Base-by-base conservation (phyloP, 1,140 invertebrate genomes). In the Drosophila prosaltans region DNA sequence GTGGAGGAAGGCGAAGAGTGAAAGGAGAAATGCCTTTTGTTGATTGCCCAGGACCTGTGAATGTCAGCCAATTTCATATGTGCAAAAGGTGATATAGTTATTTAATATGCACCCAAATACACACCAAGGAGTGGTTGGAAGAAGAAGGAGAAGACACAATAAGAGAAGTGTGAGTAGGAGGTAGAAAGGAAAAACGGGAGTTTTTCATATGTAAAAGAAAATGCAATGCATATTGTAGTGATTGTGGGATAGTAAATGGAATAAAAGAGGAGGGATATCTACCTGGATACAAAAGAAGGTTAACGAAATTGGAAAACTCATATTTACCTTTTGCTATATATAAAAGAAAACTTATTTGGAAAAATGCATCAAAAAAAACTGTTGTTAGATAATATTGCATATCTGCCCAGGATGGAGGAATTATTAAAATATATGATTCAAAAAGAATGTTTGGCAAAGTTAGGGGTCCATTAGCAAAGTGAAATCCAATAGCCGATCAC, bases 21-120 rank as follows among this genome's bases (percentile, higher is more conserved):
- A 39, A 0, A 24, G 10, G 48, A 39, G 62, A 24, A 41, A 54
- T 69, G 65, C 65, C 36, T 60, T 76, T 76, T 76, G 72, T 64
- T 76, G 74, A 76, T 76, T 76, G 74, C 72, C 72, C 65, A 43
- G 65, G 10, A 76, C 65, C 81, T 67, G 76, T 68, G 69, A 82
- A 69, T 72, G 75, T 81, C 65, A 63, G 63, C 21, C 77, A 65
- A 71, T 75, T 80, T 68, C 77, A 77, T 75, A 77, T 84, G 72
- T 73, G 69, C 45, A 74, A 74, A 72, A 51, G 65, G 45, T 55
- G 77, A 80, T 73, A 72, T 69, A 64, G 77, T 51, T 78, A 72
- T 83, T 76, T 83, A 80, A 83, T 72, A 80, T 83, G 76, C 76
- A 83, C 45, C 59, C 62, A 24, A 36, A 59, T 40, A 69, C 58